Evolutionary conservation across 2,113 vertebrate species (phyloP).

Genomic region (Apus apus): DNA sequence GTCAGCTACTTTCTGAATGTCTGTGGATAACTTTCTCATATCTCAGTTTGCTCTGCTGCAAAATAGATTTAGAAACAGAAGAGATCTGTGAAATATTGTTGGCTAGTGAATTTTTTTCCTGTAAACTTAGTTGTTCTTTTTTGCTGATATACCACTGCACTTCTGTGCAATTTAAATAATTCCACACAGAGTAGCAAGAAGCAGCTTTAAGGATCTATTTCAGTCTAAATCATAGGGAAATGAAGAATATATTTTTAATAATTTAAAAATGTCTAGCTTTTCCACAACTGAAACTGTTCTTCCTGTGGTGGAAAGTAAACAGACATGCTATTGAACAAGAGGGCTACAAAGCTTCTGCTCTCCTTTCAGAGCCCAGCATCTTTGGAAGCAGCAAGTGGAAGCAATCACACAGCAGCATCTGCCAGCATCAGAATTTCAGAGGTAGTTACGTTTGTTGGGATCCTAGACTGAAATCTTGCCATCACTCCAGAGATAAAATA

Average conservation of each 20-base stretch:
- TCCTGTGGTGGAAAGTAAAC: background rate
- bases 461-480: slow-evolving; percentile 5
- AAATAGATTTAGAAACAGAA: slow-evolving; percentile 24
- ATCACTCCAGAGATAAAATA: slow-evolving; percentile 3
- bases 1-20: background rate
- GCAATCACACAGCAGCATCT: background rate
- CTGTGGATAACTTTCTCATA: background rate
- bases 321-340: background rate
- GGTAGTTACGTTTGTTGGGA: background rate
- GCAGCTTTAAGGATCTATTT: background rate
- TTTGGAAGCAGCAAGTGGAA: background rate
- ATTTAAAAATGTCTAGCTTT: background rate
- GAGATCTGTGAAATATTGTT: background rate
- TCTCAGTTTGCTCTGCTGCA: background rate
- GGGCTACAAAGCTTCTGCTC: background rate
- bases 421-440: background rate
- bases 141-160: background rate
- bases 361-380: background rate
- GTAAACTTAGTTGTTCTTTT: background rate
- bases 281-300: background rate
- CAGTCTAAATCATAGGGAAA: background rate
- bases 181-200: background rate
- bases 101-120: background rate
- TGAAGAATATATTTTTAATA: background rate
- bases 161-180: background rate